These are phyloP conservation scores for Bradysia coprophila DNA, from an alignment of 1,140 invertebrate genomes.

Conservation along the genomic window DNA sequence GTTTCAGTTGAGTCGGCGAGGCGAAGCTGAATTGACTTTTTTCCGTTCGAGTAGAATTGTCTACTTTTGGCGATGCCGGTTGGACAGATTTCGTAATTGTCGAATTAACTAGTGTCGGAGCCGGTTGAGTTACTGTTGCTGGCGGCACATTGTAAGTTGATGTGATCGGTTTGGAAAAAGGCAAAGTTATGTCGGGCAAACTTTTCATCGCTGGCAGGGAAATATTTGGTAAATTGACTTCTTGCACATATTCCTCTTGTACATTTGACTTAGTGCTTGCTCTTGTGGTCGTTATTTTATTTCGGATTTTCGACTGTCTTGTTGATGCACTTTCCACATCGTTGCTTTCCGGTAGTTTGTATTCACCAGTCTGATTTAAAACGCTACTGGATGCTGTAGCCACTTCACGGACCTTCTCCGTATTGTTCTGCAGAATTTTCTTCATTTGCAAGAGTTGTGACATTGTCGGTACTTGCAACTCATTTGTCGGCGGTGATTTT, in stretches of 20 bases:
- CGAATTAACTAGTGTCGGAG: slow-evolving; percentile 4
- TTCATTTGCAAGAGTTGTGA: slow-evolving; percentile 37
- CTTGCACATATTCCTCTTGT: slow-evolving; percentile 24
- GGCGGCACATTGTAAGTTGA: too few relatives aligned
- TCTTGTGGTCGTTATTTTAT: slow-evolving; percentile 15
- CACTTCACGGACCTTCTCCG: slow-evolving; percentile 37
- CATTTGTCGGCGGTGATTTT: slow-evolving; percentile 13
- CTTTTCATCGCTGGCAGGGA: slow-evolving; percentile 35
- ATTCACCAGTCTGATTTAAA: slow-evolving; percentile 14
- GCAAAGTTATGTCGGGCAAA: slow-evolving; percentile 29
- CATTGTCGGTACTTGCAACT: slow-evolving; percentile 33
- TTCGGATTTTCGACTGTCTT: slow-evolving; percentile 28
- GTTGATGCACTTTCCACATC: slow-evolving; percentile 12
- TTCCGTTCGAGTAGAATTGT: background rate
- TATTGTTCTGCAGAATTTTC: slow-evolving; percentile 37
- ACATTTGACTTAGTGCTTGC: slow-evolving; percentile 14
- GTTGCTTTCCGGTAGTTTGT: slow-evolving; percentile 12
- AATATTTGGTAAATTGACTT: slow-evolving; percentile 35
- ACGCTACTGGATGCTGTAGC: slow-evolving; percentile 29
- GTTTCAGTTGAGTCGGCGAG: background rate
- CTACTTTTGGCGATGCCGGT: background rate
- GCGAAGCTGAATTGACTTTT: background rate
- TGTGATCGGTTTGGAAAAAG: slow-evolving; percentile 18
- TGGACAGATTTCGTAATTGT: background rate
- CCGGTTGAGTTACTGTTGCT: background rate